A percentile compares a stretch with the other conserved stretches of the same genome.
These are phyloP conservation scores for Cyclargus thomasi DNA, from an alignment of 1,140 invertebrate species.

Conservation along the genomic window DNA sequence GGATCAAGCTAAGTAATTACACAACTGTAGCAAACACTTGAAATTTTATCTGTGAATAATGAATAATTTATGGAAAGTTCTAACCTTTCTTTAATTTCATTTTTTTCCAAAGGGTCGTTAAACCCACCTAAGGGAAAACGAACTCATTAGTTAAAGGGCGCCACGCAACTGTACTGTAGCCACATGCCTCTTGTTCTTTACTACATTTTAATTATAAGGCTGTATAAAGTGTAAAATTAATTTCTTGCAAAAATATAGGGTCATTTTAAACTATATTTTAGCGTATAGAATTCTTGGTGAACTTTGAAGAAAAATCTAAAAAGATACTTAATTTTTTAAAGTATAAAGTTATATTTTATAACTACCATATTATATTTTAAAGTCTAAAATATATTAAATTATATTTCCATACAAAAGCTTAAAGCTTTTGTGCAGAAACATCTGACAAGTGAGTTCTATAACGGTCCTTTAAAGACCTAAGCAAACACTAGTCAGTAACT, in stretches of 20 bases:
- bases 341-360: too few relatives aligned
- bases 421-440: neutral
- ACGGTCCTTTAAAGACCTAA: neutral
- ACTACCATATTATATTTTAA: too few relatives aligned
- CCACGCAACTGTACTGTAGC: neutral
- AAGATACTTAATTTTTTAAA: neutral
- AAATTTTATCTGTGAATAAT: too few relatives aligned
- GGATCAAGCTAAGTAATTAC: too few relatives aligned
- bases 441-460: too few relatives aligned
- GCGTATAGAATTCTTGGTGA: neutral
- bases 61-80: neutral
- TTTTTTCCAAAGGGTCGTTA: neutral
- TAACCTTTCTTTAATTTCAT: neutral
- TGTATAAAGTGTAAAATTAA: neutral
- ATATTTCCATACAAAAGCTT: too few relatives aligned
- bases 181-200: neutral
- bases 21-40: too few relatives aligned
- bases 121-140: neutral
- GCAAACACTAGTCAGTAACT: neutral
- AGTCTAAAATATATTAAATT: too few relatives aligned
- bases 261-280: too few relatives aligned
- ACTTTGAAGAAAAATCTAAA: neutral
- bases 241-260: neutral
- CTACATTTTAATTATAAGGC: neutral
- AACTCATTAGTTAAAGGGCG: conserved; percentile 2